phyloP scores from a whole-genome alignment of 2,888 invertebrate genomes.

The Dilophus febrilis region DNA sequence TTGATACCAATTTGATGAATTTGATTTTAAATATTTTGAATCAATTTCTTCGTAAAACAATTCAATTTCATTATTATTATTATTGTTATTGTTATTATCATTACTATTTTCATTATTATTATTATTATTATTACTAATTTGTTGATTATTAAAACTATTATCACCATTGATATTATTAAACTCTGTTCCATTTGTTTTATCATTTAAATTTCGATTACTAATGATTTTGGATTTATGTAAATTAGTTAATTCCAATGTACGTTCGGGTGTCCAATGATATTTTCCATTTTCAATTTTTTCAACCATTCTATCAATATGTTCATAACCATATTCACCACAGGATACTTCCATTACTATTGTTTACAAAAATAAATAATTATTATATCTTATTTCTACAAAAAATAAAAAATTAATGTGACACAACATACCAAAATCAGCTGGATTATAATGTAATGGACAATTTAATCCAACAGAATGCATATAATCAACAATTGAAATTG shows the following conservation, averaged over 20 bases:
- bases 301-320: conserved; percentile 50
- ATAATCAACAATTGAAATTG: conserved; percentile 65
- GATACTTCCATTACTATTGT: conserved; percentile 62
- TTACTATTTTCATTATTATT: background rate
- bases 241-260: too few species aligned
- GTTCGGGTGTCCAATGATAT: conserved; percentile 32
- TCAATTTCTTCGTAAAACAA: conserved; percentile 28
- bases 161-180: too few species aligned
- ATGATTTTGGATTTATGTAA: background rate
- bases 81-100: too few species aligned
- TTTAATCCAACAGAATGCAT: conserved; percentile 56
- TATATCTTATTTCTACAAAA: background rate
- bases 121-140: background rate
- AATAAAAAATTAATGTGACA: background rate
- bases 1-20: conserved; percentile 45
- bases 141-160: background rate
- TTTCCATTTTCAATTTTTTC: conserved; percentile 48
- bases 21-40: conserved; percentile 35
- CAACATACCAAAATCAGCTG: conserved; percentile 75
- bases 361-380: conserved; percentile 2
- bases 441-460: conserved; percentile 87
- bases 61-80: conserved; percentile 11
- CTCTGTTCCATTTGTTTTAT: background rate
- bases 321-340: conserved; percentile 57
- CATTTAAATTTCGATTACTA: background rate